Base-by-base conservation (phyloP, 2,888 invertebrate species). In the Chironomus riparius region DNA sequence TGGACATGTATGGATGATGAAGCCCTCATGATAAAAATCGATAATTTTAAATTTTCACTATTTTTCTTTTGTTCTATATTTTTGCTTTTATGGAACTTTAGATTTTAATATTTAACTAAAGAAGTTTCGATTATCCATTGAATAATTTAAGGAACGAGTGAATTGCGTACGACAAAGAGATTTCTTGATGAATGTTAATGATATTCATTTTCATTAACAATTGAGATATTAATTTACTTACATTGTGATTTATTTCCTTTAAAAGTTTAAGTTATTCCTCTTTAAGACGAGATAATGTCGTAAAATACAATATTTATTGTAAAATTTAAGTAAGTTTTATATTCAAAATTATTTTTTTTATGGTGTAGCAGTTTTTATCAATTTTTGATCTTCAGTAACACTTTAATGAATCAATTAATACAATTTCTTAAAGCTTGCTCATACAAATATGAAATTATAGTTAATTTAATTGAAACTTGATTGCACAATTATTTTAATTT, bases 1-100 rank as follows among this genome's bases (percentile, higher is more conserved):
- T 56, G 56, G 56, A 56, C 56, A 56, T 56, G n/a, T 15, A 56
- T 56, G 56, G n/a, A 56, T 56, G 71, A 71, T 71, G 28, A 28
- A 21, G 71, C 71, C 71, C 47, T 22, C 22, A 72, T 72, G 62
- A 62, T 71, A 62, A 72, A 72, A 72, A 72, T 72, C 72, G 47
- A 72, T 72, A 72, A 62, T 38, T 62, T 72, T 62, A 62, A 62
- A 62, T 38, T 62, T 50, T 28, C 47, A 28, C n/a, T 71, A 56
- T 71, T 38, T 48, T 21, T 5, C 22, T 62, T 72, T 72, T 61
- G n/a, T 47, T 47, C 24, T 56, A 56, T 7, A 4, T 56, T 7
- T 15, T 6, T 15, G n/a, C 7, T n/a, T 56, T 56, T 15, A n/a
- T 18, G 56, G n/a, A 56, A 18, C 56, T 56, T 56, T 18, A 56